Evolutionary conservation across 2,888 invertebrate species (phyloP).

Genomic region (Eupeodes luniger): DNA sequence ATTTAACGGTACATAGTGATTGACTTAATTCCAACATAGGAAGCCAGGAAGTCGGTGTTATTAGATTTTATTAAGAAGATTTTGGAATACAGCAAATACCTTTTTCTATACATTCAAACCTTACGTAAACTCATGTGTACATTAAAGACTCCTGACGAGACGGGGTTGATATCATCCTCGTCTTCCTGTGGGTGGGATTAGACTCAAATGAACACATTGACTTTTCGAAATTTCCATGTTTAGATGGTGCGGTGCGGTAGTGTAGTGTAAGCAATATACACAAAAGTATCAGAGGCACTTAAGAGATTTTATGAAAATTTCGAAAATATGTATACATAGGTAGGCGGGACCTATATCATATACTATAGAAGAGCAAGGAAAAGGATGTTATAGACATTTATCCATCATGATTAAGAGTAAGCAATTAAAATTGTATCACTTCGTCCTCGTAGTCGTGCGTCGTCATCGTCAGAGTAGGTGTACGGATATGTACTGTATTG

Average conservation of each 20-base stretch:
- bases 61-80: conserved; percentile 43
- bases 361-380: neutral
- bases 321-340: neutral
- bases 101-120: neutral
- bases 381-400: neutral
- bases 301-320: conserved; percentile 46
- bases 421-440: conserved; percentile 30
- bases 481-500: neutral
- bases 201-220: conserved; percentile 3
- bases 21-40: conserved; percentile 40
- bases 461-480: neutral
- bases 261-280: neutral
- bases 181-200: neutral
- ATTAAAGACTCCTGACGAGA: neutral
- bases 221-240: conserved; percentile 17
- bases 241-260: neutral
- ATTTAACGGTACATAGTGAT: conserved; percentile 34
- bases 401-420: conserved; percentile 21
- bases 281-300: conserved; percentile 2
- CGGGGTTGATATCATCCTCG: no score
- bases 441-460: neutral
- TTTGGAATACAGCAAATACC: neutral
- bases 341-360: neutral
- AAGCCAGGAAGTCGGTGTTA: conserved; percentile 27
- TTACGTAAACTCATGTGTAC: conserved; percentile 14